phyloP scores from a whole-genome alignment of 30 jellyfish, hydroid and myxozoan genomes.

The Aurelia sp. region DNA sequence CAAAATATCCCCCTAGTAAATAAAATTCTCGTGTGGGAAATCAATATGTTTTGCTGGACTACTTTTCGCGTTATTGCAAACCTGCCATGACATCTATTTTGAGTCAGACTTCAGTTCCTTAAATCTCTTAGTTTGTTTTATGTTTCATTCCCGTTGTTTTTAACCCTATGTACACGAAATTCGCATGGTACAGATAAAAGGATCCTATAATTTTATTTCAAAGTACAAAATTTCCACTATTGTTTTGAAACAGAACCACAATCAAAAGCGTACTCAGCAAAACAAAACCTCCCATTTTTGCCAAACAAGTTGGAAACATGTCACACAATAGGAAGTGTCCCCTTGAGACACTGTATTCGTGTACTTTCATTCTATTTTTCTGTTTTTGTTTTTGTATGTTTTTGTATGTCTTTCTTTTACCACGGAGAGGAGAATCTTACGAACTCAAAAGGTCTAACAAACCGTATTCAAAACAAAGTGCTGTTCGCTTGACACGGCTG shows the following conservation, averaged over 20 bases:
- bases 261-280: not conserved
- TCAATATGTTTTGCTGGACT: too few species aligned
- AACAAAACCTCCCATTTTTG: not conserved
- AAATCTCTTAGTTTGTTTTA: too few species aligned
- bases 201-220: too few species aligned
- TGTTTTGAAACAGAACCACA: not conserved
- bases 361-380: conserved; percentile 26
- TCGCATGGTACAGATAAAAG: too few species aligned
- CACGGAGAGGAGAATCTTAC: conserved; percentile 18
- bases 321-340: not conserved
- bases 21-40: too few species aligned
- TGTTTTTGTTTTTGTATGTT: conserved; percentile 14
- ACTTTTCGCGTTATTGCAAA: too few species aligned
- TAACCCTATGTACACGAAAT: too few species aligned
- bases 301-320: conserved; percentile 9
- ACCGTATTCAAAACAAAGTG: conserved; percentile 16
- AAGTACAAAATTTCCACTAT: not conserved
- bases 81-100: too few species aligned
- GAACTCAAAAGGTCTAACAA: conserved; percentile 11
- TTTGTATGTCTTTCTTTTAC: conserved; percentile 30
- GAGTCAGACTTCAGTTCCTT: too few species aligned
- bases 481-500: conserved; percentile 33
- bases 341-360: conserved; percentile 12
- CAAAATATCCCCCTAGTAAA: too few species aligned
- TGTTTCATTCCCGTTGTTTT: too few species aligned